Conservation (phyloP, 1,140 invertebrate species). For the Drosophila trapezifrons region DNA sequence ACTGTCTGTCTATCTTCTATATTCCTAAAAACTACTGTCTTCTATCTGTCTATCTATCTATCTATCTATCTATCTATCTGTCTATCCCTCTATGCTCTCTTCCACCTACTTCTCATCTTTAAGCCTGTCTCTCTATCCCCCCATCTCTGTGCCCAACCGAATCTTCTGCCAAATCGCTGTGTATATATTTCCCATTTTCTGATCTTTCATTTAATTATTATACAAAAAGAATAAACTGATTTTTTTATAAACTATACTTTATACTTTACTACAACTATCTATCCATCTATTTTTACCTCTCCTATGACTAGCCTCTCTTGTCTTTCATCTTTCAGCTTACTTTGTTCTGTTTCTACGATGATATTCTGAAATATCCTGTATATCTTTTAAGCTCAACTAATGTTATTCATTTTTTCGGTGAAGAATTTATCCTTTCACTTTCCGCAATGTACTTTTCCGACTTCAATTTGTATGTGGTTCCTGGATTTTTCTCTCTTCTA, state of each 20-base stretch:
- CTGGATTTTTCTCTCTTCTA: background rate
- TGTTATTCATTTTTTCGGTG: background rate
- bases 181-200: conserved; percentile 63
- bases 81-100: background rate
- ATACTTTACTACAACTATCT: background rate
- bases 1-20: background rate
- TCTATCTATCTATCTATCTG: background rate
- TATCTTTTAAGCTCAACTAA: background rate
- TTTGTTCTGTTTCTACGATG: background rate
- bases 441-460: background rate
- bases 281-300: background rate
- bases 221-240: conserved; percentile 59
- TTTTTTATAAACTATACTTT: conserved; percentile 42
- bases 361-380: too few relatives aligned
- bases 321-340: conserved; percentile 1
- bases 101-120: background rate
- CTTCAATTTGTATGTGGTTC: background rate
- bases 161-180: conserved; percentile 47
- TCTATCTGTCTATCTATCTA: conserved; percentile 3
- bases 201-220: conserved; percentile 50
- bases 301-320: background rate
- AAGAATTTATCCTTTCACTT: background rate
- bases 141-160: conserved; percentile 28
- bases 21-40: background rate
- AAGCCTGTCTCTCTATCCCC: conserved; percentile 1